A percentile compares a stretch with the other conserved stretches of the same genome.
Evolutionary conservation across 2,797 vertebrate species (phyloP).

Genomic region (Clarias pachynema): DNA sequence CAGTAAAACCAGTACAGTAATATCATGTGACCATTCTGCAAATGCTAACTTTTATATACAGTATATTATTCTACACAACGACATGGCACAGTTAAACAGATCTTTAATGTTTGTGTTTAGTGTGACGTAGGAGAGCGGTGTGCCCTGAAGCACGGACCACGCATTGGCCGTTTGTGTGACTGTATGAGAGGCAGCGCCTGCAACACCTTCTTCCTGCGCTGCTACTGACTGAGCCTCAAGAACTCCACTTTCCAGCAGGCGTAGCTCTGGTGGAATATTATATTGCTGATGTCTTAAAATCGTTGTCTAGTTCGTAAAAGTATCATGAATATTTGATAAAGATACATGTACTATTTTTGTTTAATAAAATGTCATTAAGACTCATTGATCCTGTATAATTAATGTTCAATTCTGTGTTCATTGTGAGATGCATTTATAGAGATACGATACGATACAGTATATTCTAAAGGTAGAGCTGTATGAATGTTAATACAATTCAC

Average conservation of each 20-base stretch:
- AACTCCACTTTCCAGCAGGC: constrained; percentile 33
- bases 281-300: constrained; percentile 38
- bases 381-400: constrained; percentile 4
- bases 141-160: constrained; percentile 81
- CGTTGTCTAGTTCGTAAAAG: constrained; percentile 38
- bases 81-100: neutral
- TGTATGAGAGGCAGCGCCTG: constrained; percentile 81
- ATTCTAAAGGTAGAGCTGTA: neutral
- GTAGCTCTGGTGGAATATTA: constrained; percentile 18
- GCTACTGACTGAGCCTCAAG: constrained; percentile 71
- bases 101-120: constrained; percentile 56
- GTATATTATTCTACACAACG: neutral
- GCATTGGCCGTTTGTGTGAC: constrained; percentile 82
- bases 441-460: neutral
- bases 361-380: constrained; percentile 45
- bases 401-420: neutral
- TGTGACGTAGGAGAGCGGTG: constrained; percentile 81
- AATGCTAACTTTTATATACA: neutral
- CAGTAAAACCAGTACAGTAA: neutral
- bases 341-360: constrained; percentile 35
- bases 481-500: neutral
- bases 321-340: constrained; percentile 17
- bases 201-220: constrained; percentile 83
- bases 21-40: neutral
- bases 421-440: constrained; percentile 8